Evolutionary conservation across 2,888 invertebrate genomes (phyloP).

Genomic region (Autographa pulchrina): DNA sequence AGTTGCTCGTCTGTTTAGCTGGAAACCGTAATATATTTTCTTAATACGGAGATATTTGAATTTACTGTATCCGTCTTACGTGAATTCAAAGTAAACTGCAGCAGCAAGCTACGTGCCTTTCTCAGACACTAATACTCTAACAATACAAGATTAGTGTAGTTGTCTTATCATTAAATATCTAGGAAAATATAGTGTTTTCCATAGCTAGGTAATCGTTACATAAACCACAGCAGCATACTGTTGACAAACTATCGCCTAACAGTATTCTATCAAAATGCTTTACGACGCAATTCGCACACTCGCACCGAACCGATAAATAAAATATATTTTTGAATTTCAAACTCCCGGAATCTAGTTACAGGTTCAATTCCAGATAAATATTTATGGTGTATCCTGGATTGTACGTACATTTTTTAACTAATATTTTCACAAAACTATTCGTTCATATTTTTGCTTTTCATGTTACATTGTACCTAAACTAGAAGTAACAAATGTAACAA

Average conservation of each 20-base stretch:
- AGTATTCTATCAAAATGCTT: neutral
- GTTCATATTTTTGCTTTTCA: neutral
- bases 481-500: no score
- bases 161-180: neutral
- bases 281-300: neutral
- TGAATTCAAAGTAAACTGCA: neutral
- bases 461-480: neutral
- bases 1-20: conserved; percentile 16
- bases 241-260: neutral
- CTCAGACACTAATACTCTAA: neutral
- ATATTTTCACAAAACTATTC: neutral
- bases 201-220: neutral
- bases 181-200: neutral
- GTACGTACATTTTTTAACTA: neutral
- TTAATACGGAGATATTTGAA: conserved; percentile 28
- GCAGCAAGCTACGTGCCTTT: neutral
- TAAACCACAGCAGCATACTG: neutral
- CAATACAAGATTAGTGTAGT: neutral
- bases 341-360: conserved; percentile 3
- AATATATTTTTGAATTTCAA: conserved; percentile 6
- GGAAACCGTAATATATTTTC: conserved; percentile 21
- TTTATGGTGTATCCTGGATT: neutral
- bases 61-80: conserved; percentile 10
- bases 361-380: neutral
- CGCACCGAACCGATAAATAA: neutral